A percentile compares a stretch with the other conserved stretches of the same genome.
phyloP scores from a whole-genome alignment of 1,140 invertebrate species.

The Drosophila neocordata region DNA sequence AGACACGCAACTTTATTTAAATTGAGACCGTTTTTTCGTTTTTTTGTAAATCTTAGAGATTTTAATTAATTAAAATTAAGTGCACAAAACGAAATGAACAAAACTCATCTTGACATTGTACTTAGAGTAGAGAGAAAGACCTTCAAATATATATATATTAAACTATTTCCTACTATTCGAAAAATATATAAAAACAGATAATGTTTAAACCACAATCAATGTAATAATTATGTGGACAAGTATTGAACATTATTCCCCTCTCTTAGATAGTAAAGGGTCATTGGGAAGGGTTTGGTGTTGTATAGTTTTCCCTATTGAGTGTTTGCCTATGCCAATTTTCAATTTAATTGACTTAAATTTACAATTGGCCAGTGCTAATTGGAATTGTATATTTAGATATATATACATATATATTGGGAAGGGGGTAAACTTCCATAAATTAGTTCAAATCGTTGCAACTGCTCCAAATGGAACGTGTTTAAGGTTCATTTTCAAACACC shows the following conservation, averaged over 20 bases:
- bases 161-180: conserved; percentile 25
- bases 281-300: not conserved
- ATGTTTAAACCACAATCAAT: conserved; percentile 39
- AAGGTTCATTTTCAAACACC: conserved; percentile 21
- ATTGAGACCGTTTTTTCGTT: conserved; percentile 34
- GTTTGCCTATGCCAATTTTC: conserved; percentile 7
- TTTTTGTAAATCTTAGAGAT: conserved; percentile 44
- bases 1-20: conserved; percentile 70
- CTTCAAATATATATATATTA: conserved; percentile 24
- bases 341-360: conserved; percentile 44
- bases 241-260: conserved; percentile 7
- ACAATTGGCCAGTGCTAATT: conserved; percentile 33
- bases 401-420: not conserved
- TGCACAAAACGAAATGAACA: conserved; percentile 13
- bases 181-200: not conserved
- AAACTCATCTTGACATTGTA: conserved; percentile 48
- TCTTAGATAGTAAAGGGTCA: not conserved
- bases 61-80: conserved; percentile 64
- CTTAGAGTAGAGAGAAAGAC: conserved; percentile 18
- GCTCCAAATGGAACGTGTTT: conserved; percentile 31
- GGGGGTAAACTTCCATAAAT: conserved; percentile 38
- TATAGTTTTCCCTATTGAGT: not conserved
- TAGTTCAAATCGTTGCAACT: conserved; percentile 45
- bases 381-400: conserved; percentile 26
- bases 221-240: not conserved